phyloP scores from a whole-genome alignment of 2,113 vertebrate species.

The Ellobius talpinus region DNA sequence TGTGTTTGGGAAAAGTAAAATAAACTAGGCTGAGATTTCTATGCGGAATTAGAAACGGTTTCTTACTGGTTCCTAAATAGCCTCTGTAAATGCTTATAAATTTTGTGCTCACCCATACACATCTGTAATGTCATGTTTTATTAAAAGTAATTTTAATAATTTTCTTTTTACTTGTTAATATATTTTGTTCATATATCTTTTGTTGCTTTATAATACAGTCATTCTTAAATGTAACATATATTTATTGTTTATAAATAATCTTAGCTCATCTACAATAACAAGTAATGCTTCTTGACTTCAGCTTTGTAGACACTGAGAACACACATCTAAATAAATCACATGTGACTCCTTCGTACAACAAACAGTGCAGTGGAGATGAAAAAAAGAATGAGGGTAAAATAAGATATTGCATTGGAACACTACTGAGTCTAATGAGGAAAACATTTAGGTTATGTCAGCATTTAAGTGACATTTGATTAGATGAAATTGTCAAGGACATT shows the following conservation, averaged over 20 bases:
- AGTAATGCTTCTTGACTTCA: not conserved
- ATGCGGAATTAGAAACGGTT: not conserved
- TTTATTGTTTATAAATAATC: not conserved
- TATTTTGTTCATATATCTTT: not conserved
- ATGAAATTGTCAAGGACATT: not conserved
- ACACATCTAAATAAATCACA: not conserved
- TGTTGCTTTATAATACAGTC: not conserved
- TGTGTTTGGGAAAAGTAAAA: not conserved
- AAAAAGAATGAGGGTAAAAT: not conserved
- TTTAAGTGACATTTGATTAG: not conserved
- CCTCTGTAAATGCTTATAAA: not conserved
- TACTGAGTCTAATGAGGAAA: not conserved
- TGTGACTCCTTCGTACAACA: not conserved
- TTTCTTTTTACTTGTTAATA: not conserved
- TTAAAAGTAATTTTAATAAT: not conserved
- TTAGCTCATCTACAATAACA: not conserved
- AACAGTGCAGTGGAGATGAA: not conserved
- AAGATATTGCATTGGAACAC: not conserved
- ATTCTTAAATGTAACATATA: not conserved
- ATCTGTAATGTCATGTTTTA: not conserved
- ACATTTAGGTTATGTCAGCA: not conserved
- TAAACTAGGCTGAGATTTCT: not conserved
- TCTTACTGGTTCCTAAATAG: not conserved
- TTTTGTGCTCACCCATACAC: not conserved
- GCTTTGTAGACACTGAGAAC: not conserved